phyloP scores from a whole-genome alignment of 2,888 invertebrate species.

The Drosophila mettleri region DNA sequence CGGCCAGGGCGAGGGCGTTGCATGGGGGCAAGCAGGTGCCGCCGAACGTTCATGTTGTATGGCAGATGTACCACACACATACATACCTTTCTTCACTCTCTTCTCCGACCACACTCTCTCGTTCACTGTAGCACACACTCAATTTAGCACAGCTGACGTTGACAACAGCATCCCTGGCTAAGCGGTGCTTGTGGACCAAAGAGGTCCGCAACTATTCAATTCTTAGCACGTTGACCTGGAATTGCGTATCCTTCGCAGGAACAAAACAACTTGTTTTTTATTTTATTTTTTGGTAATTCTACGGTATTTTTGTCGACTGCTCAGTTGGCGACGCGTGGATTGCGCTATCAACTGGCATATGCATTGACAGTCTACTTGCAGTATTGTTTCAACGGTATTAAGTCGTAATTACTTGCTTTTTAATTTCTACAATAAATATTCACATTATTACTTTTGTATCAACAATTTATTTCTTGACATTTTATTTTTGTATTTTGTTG shows the following conservation, averaged over 20 bases:
- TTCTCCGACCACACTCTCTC: not conserved
- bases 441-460: slow-evolving; percentile 1
- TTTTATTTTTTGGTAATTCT: slow-evolving; percentile 10
- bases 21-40: slow-evolving; percentile 31
- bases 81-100: slow-evolving; percentile 2
- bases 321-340: slow-evolving; percentile 43
- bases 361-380: slow-evolving; percentile 14
- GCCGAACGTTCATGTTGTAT: slow-evolving; percentile 33
- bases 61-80: slow-evolving; percentile 18
- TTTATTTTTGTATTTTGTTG: slow-evolving; percentile 12
- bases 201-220: slow-evolving; percentile 5
- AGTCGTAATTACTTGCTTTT: not conserved
- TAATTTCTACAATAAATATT: slow-evolving; percentile 3
- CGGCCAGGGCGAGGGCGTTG: slow-evolving; percentile 2
- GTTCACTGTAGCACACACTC: slow-evolving; percentile 12
- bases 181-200: slow-evolving; percentile 22
- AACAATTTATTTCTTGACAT: slow-evolving; percentile 16
- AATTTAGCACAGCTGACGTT: slow-evolving; percentile 59
- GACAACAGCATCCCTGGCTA: slow-evolving; percentile 47
- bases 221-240: slow-evolving; percentile 16
- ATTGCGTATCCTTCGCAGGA: slow-evolving; percentile 8
- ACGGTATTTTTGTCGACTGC: slow-evolving; percentile 14
- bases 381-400: slow-evolving; percentile 2
- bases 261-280: slow-evolving; percentile 6
- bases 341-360: slow-evolving; percentile 31